Conservation (phyloP, 2,797 vertebrate genomes). For the Danio choprae region DNA sequence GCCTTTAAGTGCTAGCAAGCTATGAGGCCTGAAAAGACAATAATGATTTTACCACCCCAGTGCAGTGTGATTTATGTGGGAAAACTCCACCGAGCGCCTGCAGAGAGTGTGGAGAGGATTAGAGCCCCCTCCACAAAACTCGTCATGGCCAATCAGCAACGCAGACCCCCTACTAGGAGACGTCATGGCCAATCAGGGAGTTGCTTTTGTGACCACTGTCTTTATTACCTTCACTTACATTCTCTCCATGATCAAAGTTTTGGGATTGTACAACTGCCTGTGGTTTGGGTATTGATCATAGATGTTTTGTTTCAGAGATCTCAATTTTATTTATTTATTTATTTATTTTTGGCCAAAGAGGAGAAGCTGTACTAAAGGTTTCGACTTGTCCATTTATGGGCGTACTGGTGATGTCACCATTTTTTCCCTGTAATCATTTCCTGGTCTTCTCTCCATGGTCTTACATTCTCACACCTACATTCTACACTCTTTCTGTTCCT, state of each 20-base stretch:
- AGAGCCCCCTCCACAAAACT: slow-evolving; percentile 73
- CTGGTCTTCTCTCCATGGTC: slow-evolving; percentile 14
- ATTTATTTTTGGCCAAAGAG: background rate
- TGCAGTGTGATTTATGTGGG: slow-evolving; percentile 84
- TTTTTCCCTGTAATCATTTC: background rate
- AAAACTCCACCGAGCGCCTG: slow-evolving; percentile 76
- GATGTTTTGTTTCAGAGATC: background rate
- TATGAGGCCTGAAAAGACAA: slow-evolving; percentile 73
- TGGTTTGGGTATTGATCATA: slow-evolving; percentile 8
- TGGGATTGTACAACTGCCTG: slow-evolving; percentile 38
- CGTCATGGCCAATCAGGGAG: slow-evolving; percentile 71
- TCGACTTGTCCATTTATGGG: background rate
- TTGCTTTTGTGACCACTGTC: slow-evolving; percentile 52
- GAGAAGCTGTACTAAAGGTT: background rate
- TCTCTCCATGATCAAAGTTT: slow-evolving; percentile 58
- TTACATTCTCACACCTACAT: slow-evolving; percentile 49
- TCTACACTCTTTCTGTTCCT: slow-evolving; percentile 25
- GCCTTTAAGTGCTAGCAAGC: slow-evolving; percentile 73
- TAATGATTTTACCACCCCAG: slow-evolving; percentile 84
- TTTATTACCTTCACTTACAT: slow-evolving; percentile 58
- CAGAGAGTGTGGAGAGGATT: slow-evolving; percentile 81
- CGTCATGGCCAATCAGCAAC: slow-evolving; percentile 78
- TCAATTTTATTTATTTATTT: too few species aligned
- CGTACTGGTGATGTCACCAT: background rate
- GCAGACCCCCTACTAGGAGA: slow-evolving; percentile 72